phyloP scores from a whole-genome alignment of 2,797 vertebrate species.

The Podarcis lilfordi region DNA sequence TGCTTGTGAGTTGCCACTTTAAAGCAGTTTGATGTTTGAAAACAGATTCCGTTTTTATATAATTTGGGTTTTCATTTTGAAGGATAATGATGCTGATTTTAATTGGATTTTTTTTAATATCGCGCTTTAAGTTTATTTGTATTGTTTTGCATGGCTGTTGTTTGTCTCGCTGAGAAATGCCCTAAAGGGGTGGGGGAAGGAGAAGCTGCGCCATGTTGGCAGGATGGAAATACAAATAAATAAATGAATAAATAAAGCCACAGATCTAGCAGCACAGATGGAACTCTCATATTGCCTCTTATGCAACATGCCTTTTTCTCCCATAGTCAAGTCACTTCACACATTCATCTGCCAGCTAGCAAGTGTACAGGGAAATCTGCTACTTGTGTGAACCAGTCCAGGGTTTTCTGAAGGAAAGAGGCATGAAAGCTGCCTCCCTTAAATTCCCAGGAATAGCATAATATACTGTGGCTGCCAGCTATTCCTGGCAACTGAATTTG shows the following conservation, averaged over 20 bases:
- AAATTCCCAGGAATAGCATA: neutral
- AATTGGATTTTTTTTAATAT: neutral
- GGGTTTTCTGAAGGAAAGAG: neutral
- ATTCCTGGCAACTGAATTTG: no score
- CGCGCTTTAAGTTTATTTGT: neutral
- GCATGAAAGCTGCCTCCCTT: neutral
- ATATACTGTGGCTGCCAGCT: neutral
- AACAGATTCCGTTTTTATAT: neutral
- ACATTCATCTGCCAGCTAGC: neutral
- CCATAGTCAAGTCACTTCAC: neutral
- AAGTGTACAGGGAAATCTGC: neutral
- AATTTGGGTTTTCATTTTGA: neutral
- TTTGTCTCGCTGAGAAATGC: neutral
- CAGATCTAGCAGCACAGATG: neutral
- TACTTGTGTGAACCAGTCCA: neutral
- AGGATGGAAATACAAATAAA: neutral
- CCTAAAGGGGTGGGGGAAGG: neutral
- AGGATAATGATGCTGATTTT: slow-evolving; percentile 8
- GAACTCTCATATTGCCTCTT: neutral
- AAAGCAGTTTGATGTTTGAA: neutral
- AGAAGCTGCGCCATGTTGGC: neutral
- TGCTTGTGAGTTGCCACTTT: neutral
- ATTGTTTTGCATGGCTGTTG: neutral
- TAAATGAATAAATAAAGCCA: neutral
- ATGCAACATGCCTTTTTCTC: neutral